Conservation (phyloP, 2,888 invertebrate genomes). For the Apomyelois bistriatella region DNA sequence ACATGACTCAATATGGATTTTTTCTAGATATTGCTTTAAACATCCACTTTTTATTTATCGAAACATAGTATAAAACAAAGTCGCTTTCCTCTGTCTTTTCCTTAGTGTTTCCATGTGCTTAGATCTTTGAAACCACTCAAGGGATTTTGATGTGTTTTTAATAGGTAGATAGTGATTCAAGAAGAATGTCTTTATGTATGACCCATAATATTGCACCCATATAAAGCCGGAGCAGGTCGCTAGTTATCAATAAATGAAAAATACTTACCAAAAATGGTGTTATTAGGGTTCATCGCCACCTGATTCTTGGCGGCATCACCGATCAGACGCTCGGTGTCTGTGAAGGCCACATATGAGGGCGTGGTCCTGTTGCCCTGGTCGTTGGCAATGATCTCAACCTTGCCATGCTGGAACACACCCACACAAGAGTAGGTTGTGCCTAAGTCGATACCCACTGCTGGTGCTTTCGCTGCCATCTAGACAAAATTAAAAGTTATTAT, state of each 20-base stretch:
- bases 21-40: no score
- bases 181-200: no score
- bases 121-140: no score
- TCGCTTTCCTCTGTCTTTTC: no score
- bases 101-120: no score
- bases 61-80: no score
- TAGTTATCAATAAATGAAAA: not conserved
- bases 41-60: no score
- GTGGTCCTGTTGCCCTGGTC: conserved; percentile 95
- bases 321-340: conserved; percentile 90
- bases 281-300: conserved; percentile 92
- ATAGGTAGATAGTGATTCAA: no score
- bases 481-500: conserved; percentile 31
- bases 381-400: conserved; percentile 94
- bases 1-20: no score
- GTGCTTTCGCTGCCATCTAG: conserved; percentile 85
- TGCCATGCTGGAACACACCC: conserved; percentile 95
- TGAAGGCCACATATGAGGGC: conserved; percentile 91
- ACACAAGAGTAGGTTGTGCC: conserved; percentile 98
- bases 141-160: no score
- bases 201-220: no score
- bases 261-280: conserved; percentile 89
- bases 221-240: no score
- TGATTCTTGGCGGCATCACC: conserved; percentile 92
- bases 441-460: conserved; percentile 96